Evolutionary conservation across 2,113 vertebrate genomes (phyloP), one percentile per base, ranked within the genome.

Genomic region (Lampris megalopsis): DNA sequence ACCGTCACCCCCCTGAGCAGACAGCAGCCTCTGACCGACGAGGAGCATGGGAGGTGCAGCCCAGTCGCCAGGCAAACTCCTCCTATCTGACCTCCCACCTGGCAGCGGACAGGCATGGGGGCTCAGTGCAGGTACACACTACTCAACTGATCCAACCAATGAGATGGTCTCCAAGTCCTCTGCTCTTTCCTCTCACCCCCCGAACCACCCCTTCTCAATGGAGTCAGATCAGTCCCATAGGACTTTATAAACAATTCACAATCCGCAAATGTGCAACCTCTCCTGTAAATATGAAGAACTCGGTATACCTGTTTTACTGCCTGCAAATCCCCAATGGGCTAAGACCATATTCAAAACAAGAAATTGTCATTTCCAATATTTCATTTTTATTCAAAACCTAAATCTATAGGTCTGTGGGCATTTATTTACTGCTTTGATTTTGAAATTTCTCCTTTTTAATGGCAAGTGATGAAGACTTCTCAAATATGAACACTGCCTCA

Each of bases 11-110:
- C 79, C 89, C 62, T 83, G 85, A 92, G 92, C 96, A 98, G 98
- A 95, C 95, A 62, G 93, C 94, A 0, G 92, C 94, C 1, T 95
- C 97, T 10, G 98, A 99, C 85, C 97, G 97, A 90, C 94, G 97
- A 94, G 98, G 97, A 96, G 97, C 98, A 60, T 98, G 98, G 97
- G 97, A 99, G 90, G 94, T 96, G 87, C 96, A 98, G 91, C 97
- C 97, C 35, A 96, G 95, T 92, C 96, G 97, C 76, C 98, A 98
- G 95, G 94, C 97, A 89, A 98, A 98, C 94, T 95, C 97, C 93
- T 97, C 97, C 53, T 99, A 98, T 92, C 89, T 99, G 95, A 95
- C 96, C 89, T 97, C 98, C 93, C 98, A 99, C 90, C 93, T 99
- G 95, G 96, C 98, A 87, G 95, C 97, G 75, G 98, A 99, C 89